A percentile compares a stretch with the other conserved stretches of the same genome.
phyloP scores from a whole-genome alignment of 1,140 invertebrate genomes.

The Diprion similis region DNA sequence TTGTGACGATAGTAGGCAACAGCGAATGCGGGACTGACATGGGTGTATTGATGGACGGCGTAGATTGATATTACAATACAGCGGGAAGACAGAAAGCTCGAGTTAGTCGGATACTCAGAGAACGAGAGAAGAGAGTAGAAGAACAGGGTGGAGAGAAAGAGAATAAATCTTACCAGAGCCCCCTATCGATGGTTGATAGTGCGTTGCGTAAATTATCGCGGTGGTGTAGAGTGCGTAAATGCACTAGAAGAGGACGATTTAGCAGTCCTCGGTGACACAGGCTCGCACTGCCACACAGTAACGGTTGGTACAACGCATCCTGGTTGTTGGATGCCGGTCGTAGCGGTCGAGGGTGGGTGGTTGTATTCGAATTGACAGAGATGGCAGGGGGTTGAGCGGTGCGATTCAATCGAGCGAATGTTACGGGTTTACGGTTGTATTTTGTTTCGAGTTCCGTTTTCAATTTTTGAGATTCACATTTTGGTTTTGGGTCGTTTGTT shows the following conservation, averaged over 20 bases:
- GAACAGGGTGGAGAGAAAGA: not conserved
- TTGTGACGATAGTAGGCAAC: too few relatives aligned
- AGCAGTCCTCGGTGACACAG: conserved; percentile 63
- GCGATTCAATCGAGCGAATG: not conserved
- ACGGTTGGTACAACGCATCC: conserved; percentile 62
- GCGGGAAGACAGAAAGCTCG: too few relatives aligned
- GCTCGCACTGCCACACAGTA: conserved; percentile 63
- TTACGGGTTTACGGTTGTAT: conserved; percentile 10
- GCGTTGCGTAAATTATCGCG: conserved; percentile 61
- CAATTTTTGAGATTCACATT: not conserved
- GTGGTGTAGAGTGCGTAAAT: conserved; percentile 46
- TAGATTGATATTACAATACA: too few relatives aligned
- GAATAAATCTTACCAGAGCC: conserved; percentile 56
- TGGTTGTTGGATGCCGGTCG: conserved; percentile 37
- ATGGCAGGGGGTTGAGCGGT: not conserved
- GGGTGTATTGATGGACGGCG: too few relatives aligned
- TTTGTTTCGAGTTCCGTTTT: conserved; percentile 4
- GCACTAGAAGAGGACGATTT: conserved; percentile 47
- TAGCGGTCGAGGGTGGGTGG: conserved; percentile 31
- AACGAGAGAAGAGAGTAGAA: too few relatives aligned
- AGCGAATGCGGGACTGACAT: too few relatives aligned
- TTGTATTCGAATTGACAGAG: conserved; percentile 14
- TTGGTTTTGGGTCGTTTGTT: not conserved
- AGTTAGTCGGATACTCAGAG: too few relatives aligned
- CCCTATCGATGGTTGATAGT: conserved; percentile 56